These are phyloP conservation scores for Drosophila erecta DNA, from an alignment of 1,140 invertebrate species.

Conservation along the genomic window DNA sequence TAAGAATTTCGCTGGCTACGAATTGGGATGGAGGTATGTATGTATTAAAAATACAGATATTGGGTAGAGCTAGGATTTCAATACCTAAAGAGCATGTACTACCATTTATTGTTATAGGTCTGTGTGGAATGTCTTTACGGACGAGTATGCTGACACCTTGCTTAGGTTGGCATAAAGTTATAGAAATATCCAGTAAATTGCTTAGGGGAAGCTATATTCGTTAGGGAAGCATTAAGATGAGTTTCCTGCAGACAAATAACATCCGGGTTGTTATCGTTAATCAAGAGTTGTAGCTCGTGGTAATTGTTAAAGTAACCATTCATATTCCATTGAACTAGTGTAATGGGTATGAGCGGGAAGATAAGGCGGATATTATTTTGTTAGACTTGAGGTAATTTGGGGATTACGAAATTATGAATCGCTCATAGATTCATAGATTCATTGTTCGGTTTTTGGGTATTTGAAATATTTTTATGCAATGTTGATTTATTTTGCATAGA, in stretches of 20 bases:
- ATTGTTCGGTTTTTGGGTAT: too few species aligned
- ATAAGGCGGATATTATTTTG: too few species aligned
- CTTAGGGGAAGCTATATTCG: background rate
- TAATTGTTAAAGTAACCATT: too few species aligned
- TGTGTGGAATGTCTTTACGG: background rate
- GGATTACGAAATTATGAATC: too few species aligned
- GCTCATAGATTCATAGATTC: too few species aligned
- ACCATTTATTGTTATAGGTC: background rate
- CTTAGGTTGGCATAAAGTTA: background rate
- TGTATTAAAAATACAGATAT: conserved; percentile 22
- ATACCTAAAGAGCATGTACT: background rate
- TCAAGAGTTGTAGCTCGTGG: too few species aligned
- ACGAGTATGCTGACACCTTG: conserved; percentile 2
- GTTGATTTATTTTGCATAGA: too few species aligned
- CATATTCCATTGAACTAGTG: too few species aligned
- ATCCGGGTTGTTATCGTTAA: too few species aligned
- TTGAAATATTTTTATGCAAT: too few species aligned
- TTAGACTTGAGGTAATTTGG: too few species aligned
- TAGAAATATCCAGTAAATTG: background rate
- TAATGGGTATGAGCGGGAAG: too few species aligned
- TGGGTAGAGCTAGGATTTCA: background rate
- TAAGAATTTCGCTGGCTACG: conserved; percentile 1
- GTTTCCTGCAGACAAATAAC: conserved; percentile 9
- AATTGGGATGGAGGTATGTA: conserved; percentile 9
- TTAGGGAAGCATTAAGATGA: background rate